Evolutionary conservation across 2,888 invertebrate species (phyloP).

Genomic region (Iselma pallidipennis): DNA sequence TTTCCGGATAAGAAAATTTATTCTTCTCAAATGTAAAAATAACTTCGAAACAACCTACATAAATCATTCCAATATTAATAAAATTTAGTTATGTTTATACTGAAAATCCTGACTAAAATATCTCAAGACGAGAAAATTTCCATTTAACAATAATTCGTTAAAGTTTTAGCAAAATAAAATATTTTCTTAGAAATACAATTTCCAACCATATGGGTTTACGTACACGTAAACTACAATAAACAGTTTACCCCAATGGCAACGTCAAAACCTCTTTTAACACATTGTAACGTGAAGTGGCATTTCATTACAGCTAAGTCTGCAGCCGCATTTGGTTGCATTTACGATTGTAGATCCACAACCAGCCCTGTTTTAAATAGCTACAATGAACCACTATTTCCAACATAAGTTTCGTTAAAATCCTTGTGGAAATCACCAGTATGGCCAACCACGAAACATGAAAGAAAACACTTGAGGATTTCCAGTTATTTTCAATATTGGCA

Average conservation of each 20-base stretch:
- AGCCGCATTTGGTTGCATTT: conserved; percentile 32
- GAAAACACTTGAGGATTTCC: background rate
- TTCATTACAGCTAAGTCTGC: conserved; percentile 33
- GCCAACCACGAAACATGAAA: background rate
- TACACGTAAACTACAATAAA: conserved; percentile 29
- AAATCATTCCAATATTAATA: background rate
- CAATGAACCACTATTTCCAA: background rate
- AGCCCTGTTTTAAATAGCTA: background rate
- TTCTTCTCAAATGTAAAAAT: too few species aligned
- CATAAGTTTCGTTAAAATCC: background rate
- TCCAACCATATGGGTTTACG: conserved; percentile 12
- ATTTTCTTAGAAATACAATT: background rate
- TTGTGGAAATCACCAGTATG: background rate
- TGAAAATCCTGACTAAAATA: background rate
- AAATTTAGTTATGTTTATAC: background rate
- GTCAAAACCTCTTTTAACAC: conserved; percentile 39
- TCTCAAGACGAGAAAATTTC: too few species aligned
- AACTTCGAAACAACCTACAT: background rate
- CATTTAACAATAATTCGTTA: background rate
- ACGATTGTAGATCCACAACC: background rate
- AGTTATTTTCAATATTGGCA: background rate
- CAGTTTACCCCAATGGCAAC: conserved; percentile 36
- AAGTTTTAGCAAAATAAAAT: background rate
- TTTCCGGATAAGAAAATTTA: too few species aligned
- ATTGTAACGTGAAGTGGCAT: conserved; percentile 39